A percentile compares a stretch with the other conserved stretches of the same genome.
Conservation (phyloP, 2,797 vertebrate genomes). For the Lagocephalus sceleratus region DNA sequence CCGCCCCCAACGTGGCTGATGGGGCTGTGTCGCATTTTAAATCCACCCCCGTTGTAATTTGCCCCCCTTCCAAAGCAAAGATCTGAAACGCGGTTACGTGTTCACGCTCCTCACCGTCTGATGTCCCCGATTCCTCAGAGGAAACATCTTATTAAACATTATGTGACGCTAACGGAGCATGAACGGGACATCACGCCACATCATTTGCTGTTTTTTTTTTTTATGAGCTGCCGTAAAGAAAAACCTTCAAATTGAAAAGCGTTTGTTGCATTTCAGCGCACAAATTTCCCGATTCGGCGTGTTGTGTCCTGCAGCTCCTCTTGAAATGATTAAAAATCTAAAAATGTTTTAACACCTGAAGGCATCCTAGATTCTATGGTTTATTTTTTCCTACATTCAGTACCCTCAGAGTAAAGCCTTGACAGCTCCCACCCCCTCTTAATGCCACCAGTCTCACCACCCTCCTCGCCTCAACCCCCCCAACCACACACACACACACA, state of each 20-base stretch:
- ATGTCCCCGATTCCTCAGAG: conserved; percentile 19
- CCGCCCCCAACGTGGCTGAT: conserved; percentile 45
- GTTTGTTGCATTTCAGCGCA: conserved; percentile 44
- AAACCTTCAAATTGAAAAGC: conserved; percentile 14
- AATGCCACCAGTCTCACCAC: conserved; percentile 44
- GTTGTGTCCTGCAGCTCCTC: conserved; percentile 74
- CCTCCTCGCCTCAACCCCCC: conserved; percentile 4
- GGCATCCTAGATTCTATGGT: conserved; percentile 80
- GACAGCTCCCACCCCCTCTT: conserved; percentile 72
- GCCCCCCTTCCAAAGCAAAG: conserved; percentile 32
- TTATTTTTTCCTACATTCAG: conserved; percentile 71
- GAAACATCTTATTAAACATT: conserved; percentile 52
- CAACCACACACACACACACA: not conserved
- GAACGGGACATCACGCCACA: conserved; percentile 44
- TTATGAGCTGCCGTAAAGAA: conserved; percentile 33
- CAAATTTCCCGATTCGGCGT: conserved; percentile 57
- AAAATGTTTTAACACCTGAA: conserved; percentile 82
- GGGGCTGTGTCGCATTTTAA: conserved; percentile 48
- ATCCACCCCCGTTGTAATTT: conserved; percentile 36
- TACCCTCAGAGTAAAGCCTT: conserved; percentile 75
- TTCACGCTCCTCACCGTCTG: not conserved
- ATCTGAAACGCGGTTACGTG: conserved; percentile 12
- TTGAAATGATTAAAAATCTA: conserved; percentile 85
- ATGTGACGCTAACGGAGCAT: conserved; percentile 32
- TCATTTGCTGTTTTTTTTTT: conserved; percentile 38